Evolutionary conservation across 2,113 vertebrate species (phyloP).

Genomic region (Empidonax traillii): DNA sequence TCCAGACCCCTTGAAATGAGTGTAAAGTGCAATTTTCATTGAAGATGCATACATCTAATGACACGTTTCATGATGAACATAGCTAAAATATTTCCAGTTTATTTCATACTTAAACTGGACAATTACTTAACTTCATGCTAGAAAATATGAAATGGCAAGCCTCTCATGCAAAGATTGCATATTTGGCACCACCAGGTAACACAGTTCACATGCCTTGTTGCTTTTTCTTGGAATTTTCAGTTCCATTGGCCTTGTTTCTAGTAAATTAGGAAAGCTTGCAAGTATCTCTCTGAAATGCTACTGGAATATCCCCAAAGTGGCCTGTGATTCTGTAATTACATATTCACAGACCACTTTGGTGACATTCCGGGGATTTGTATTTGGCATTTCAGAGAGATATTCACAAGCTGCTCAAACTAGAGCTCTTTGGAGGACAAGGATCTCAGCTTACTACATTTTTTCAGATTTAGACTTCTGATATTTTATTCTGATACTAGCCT

Average conservation of each 20-base stretch:
- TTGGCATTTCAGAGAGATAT: background rate
- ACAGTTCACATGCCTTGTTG: background rate
- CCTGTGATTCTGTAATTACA: background rate
- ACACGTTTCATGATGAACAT: background rate
- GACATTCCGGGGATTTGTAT: background rate
- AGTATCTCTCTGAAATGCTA: background rate
- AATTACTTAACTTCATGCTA: background rate
- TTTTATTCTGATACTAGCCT: background rate
- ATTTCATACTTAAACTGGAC: background rate
- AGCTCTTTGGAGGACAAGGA: background rate
- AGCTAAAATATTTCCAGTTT: background rate
- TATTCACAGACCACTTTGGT: background rate
- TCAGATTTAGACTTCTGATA: background rate
- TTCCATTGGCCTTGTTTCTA: slow-evolving; percentile 1
- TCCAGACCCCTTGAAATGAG: background rate
- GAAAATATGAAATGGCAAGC: background rate
- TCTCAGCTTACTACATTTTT: background rate
- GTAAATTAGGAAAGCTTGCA: slow-evolving; percentile 5
- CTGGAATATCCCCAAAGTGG: background rate
- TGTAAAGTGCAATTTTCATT: background rate
- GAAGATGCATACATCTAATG: background rate
- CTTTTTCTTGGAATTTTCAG: background rate
- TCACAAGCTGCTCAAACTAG: background rate
- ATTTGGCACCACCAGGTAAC: background rate
- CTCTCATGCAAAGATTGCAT: background rate